Evolutionary conservation across 1,140 invertebrate species (phyloP).

Genomic region (Aphidius gifuensis): DNA sequence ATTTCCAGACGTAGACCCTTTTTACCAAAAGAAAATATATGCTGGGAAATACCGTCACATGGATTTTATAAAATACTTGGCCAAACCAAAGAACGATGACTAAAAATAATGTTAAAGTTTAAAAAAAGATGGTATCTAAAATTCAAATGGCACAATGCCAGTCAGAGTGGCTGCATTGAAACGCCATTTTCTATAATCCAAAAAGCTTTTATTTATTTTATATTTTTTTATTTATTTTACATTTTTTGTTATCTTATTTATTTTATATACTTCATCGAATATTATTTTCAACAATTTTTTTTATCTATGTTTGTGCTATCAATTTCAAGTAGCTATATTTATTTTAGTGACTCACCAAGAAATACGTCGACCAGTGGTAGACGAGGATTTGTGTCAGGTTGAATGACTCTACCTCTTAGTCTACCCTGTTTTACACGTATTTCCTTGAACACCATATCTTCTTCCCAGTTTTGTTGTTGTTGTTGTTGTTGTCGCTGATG

Average conservation of each 20-base stretch:
- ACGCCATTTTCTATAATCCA: not conserved
- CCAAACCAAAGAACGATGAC: too few species aligned
- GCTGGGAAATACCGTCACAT: too few species aligned
- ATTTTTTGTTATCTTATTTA: not conserved
- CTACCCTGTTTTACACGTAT: constrained; percentile 47
- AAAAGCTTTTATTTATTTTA: not conserved
- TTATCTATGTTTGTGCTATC: not conserved
- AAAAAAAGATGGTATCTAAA: too few species aligned
- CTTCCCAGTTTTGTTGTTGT: constrained; percentile 29
- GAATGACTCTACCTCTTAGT: constrained; percentile 42
- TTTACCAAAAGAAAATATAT: too few species aligned
- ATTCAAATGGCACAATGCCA: too few species aligned
- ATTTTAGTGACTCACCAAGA: constrained; percentile 38
- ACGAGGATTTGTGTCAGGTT: constrained; percentile 36
- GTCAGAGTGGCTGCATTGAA: too few species aligned
- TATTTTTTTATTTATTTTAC: not conserved
- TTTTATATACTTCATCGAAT: not conserved
- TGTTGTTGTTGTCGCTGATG: constrained; percentile 25
- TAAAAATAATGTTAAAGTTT: too few species aligned
- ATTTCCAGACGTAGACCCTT: too few species aligned
- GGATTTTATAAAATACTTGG: too few species aligned
- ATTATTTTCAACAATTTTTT: not conserved
- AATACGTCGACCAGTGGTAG: constrained; percentile 49
- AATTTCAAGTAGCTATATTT: not conserved
- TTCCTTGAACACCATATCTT: constrained; percentile 38